Evolutionary conservation across 1,140 invertebrate genomes (phyloP).

Genomic region (Fopius arisanus): DNA sequence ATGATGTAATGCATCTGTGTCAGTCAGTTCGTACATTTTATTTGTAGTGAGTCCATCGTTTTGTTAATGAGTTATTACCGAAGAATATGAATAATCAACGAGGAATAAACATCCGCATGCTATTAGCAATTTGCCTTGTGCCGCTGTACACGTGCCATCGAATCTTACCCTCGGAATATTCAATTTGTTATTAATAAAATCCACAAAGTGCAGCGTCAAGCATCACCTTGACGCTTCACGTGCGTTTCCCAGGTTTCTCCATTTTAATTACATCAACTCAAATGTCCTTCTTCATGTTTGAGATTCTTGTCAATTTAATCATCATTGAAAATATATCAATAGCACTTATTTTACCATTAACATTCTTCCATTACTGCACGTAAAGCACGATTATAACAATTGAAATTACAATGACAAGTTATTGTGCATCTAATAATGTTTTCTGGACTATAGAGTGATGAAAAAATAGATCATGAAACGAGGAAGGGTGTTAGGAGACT

Average conservation of each 20-base stretch:
- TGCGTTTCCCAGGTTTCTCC: background rate
- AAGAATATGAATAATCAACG: background rate
- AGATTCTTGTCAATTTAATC: background rate
- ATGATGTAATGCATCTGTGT: constrained; percentile 31
- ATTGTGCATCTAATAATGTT: too few species aligned
- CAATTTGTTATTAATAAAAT: background rate
- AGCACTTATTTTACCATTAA: background rate
- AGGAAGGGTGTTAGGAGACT: background rate
- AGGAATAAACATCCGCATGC: constrained; percentile 26
- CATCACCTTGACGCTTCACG: background rate
- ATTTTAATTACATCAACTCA: background rate
- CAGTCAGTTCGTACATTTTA: constrained; percentile 19
- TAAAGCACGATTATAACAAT: background rate
- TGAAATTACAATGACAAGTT: background rate
- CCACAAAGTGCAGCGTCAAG: background rate
- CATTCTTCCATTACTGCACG: background rate
- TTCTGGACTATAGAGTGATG: background rate
- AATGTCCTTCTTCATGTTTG: background rate
- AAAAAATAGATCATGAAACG: background rate
- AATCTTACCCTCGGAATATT: background rate
- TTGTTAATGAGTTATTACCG: constrained; percentile 13
- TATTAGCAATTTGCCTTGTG: constrained; percentile 36
- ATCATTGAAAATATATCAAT: background rate
- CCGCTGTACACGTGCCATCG: constrained; percentile 16
- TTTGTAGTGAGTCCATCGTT: constrained; percentile 32